A percentile compares a stretch with the other conserved stretches of the same genome.
phyloP scores from a whole-genome alignment of 30 jellyfish, hydroid and myxozoan genomes.

The Turritopsis rubra region DNA sequence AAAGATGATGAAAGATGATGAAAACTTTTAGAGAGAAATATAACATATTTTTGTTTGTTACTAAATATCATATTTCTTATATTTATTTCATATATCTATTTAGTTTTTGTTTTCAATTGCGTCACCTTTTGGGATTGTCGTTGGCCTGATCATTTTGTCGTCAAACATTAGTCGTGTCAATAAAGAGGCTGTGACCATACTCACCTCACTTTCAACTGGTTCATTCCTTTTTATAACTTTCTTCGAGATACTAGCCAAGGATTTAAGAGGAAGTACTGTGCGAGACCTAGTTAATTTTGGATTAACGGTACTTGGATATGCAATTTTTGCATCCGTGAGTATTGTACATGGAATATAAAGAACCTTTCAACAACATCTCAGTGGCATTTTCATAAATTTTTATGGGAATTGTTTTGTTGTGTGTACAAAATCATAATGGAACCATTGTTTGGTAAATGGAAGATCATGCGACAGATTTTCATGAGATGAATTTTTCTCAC shows the following conservation, averaged over 20 bases:
- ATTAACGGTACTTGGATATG: slow-evolving; percentile 28
- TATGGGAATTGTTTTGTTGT: too few relatives aligned
- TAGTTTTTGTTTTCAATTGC: slow-evolving; percentile 41
- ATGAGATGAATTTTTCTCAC: too few relatives aligned
- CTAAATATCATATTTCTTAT: neutral
- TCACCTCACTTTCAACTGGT: slow-evolving; percentile 45
- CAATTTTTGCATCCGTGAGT: slow-evolving; percentile 24
- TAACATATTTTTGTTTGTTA: too few relatives aligned
- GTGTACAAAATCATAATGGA: too few relatives aligned
- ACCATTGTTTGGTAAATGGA: too few relatives aligned
- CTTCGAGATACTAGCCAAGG: slow-evolving; percentile 53
- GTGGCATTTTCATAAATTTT: too few relatives aligned
- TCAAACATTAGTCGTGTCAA: neutral
- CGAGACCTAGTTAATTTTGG: slow-evolving; percentile 17
- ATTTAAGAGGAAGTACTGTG: slow-evolving; percentile 21
- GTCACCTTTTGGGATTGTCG: slow-evolving; percentile 36
- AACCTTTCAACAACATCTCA: too few relatives aligned
- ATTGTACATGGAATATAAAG: slow-evolving; percentile 18
- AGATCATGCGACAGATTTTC: too few relatives aligned
- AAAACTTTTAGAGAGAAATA: too few relatives aligned
- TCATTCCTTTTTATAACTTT: slow-evolving; percentile 36
- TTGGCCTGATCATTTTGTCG: slow-evolving; percentile 29
- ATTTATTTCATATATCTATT: neutral
- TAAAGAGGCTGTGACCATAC: slow-evolving; percentile 19
- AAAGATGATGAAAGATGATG: too few relatives aligned